Base-by-base conservation (phyloP, 2,888 invertebrate genomes). In the Hydriomena furcata region DNA sequence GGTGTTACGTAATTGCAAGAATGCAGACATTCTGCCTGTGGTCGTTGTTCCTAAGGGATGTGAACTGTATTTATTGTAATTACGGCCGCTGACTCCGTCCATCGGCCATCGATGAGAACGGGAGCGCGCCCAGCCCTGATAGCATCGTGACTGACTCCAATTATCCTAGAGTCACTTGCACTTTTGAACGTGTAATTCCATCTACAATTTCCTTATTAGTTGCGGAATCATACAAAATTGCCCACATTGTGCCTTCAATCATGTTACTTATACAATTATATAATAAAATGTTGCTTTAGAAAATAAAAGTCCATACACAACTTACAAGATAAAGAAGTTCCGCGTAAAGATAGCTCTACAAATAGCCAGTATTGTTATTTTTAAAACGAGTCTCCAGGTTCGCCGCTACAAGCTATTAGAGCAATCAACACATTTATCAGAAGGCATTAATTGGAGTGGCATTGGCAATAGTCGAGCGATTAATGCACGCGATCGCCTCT, bases 31-130 rank as follows among this genome's bases (percentile, higher is more conserved):
- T 75, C 66, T 61, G 64, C 64, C 68, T 71, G 69, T 66, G 70
- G 75, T 72, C 63, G 63, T 63, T 64, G 77, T 77, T 80, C 81
- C 78, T 78, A 31, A 13, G 79, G 76, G 76, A 80, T 80, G 81
- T 78, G 79, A 78, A 76, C 80, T 69, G 76, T 81, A 80, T 81
- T 85, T 86, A 86, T 84, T 81, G 79, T 84, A 87, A 87, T 87
- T 84, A 86, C 78, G 77, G 69, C 65, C 73, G 70, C 71, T 75
- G 74, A 73, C 71, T 76, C 68, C 67, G 64, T 20, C 45, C 55
- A 55, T 54, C 47, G 55, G 50, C 63, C 67, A 72, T 74, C 73
- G 75, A 76, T 71, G 71, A 68, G 69, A 50, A 71, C 76, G 71
- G 71, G 68, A 67, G 72, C 62, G 63, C 63, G 63, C 64, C 63